These are phyloP conservation scores for Chrysochloris asiatica DNA, from an alignment of 2,113 vertebrate species.

Conservation along the genomic window DNA sequence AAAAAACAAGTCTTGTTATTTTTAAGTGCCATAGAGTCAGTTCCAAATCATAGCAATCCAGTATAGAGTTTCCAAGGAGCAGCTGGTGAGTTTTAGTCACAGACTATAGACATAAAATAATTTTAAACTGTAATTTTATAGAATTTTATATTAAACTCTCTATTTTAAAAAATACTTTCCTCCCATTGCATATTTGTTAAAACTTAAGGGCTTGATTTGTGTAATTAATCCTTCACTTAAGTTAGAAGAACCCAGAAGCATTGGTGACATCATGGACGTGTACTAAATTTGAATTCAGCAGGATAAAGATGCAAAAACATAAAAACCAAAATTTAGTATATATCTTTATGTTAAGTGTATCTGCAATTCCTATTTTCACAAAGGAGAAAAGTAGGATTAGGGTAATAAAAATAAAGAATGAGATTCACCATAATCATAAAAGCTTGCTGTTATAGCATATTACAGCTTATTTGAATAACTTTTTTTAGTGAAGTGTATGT, in stretches of 20 bases:
- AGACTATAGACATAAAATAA: background rate
- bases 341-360: background rate
- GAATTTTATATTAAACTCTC: slow-evolving; percentile 7
- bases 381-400: slow-evolving; percentile 5
- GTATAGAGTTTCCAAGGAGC: too few relatives aligned
- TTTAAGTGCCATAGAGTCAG: too few relatives aligned
- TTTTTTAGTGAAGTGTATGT: background rate
- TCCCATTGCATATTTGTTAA: background rate
- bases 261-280: background rate
- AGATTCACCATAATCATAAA: background rate
- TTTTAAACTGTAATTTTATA: background rate
- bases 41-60: too few relatives aligned
- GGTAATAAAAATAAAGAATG: background rate
- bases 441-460: background rate
- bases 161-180: slow-evolving; percentile 1
- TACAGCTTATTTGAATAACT: background rate
- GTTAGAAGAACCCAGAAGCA: background rate
- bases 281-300: background rate
- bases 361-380: slow-evolving; percentile 18
- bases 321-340: background rate
- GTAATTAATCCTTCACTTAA: background rate
- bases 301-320: background rate
- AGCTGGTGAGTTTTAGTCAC: too few relatives aligned
- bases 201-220: background rate
- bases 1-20: too few relatives aligned